Conservation (phyloP, 2,888 invertebrate genomes). For the Drosophila colorata region DNA sequence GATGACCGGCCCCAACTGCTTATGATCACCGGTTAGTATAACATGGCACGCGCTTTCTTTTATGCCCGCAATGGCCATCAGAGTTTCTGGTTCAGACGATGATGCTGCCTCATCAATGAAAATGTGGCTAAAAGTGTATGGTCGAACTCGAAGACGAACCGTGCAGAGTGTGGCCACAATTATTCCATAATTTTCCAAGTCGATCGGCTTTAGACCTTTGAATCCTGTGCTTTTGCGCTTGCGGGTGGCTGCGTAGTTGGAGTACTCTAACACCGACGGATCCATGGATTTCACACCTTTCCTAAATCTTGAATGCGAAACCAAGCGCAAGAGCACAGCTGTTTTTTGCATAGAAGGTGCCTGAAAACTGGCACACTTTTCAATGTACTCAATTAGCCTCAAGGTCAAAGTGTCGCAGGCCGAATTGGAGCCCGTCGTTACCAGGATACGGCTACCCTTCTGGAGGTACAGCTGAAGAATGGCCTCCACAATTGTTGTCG, state of each 20-base stretch:
- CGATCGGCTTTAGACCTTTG: background rate
- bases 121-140: constrained; percentile 85
- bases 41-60: constrained; percentile 85
- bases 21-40: constrained; percentile 90
- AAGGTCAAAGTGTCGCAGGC: constrained; percentile 89
- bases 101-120: constrained; percentile 93
- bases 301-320: constrained; percentile 78
- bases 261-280: constrained; percentile 77
- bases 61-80: constrained; percentile 86
- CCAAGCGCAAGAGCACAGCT: constrained; percentile 85
- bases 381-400: constrained; percentile 82
- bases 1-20: constrained; percentile 90
- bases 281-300: constrained; percentile 73
- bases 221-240: rapidly evolving
- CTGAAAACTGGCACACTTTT: constrained; percentile 22
- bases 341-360: too few relatives aligned
- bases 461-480: constrained; percentile 87
- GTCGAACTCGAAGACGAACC: constrained; percentile 84
- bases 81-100: constrained; percentile 89
- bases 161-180: constrained; percentile 88
- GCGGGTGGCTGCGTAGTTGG: constrained; percentile 74
- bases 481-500: constrained; percentile 90
- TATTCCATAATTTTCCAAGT: constrained; percentile 86
- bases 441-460: constrained; percentile 86
- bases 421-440: constrained; percentile 90